These are phyloP conservation scores for Cynodonichthys magdalenae DNA, from an alignment of 2,797 vertebrate genomes.

Conservation along the genomic window DNA sequence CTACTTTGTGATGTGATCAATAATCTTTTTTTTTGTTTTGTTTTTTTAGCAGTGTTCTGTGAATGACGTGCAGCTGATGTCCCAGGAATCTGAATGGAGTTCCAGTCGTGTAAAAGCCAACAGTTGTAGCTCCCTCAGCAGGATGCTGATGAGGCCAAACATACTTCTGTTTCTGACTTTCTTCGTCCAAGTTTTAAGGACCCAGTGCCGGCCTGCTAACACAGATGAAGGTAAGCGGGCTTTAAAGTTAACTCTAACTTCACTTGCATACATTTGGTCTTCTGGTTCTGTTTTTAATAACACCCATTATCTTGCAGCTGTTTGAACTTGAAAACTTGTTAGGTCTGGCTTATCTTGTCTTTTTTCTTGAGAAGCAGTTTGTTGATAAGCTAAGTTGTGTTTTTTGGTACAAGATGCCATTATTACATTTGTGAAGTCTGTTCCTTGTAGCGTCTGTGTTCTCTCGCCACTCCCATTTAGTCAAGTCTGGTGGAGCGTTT, in stretches of 20 bases:
- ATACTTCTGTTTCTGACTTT: conserved; percentile 75
- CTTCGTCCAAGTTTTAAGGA: conserved; percentile 66
- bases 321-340: conserved; percentile 34
- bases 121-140: conserved; percentile 78
- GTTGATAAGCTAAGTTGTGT: conserved; percentile 68
- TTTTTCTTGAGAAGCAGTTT: conserved; percentile 40
- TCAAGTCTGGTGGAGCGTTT: conserved; percentile 37
- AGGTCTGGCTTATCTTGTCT: conserved; percentile 49
- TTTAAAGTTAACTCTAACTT: conserved; percentile 3
- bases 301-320: background rate
- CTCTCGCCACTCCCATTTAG: conserved; percentile 38
- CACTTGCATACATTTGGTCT: background rate
- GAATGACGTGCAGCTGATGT: conserved; percentile 74
- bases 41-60: conserved; percentile 53
- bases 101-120: conserved; percentile 63
- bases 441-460: conserved; percentile 55
- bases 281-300: too few relatives aligned
- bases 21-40: background rate
- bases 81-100: conserved; percentile 76
- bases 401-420: conserved; percentile 61
- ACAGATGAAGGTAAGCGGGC: conserved; percentile 77
- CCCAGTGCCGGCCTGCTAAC: conserved; percentile 67
- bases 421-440: conserved; percentile 56
- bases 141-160: conserved; percentile 78
- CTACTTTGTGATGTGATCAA: background rate